Evolutionary conservation across 2,113 vertebrate genomes (phyloP).

Genomic region (Catagonus wagneri): DNA sequence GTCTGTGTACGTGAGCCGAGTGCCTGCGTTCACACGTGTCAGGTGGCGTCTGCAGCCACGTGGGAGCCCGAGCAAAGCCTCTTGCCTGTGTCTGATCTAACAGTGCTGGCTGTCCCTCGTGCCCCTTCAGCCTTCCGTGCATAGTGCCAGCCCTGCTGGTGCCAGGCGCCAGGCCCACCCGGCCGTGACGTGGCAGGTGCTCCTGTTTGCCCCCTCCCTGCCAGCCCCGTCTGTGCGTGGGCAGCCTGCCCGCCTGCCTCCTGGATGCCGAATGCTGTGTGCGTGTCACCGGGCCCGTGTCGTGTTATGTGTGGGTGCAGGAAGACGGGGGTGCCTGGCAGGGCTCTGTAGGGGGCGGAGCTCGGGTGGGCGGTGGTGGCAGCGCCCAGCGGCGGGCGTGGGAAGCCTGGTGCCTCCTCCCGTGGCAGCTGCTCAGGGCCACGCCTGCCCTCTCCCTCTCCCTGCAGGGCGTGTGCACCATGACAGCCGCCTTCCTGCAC

Average conservation of each 20-base stretch:
- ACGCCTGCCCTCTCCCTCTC: slow-evolving; percentile 33
- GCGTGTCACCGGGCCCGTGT: slow-evolving; percentile 80
- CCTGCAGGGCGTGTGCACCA: slow-evolving; percentile 94
- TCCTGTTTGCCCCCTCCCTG: slow-evolving; percentile 39
- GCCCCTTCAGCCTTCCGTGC: not conserved
- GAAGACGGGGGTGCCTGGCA: slow-evolving; percentile 78
- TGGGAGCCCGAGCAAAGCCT: not conserved
- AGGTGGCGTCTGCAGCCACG: not conserved
- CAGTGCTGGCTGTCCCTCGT: not conserved
- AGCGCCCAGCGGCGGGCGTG: slow-evolving; percentile 40
- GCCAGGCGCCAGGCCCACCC: not conserved
- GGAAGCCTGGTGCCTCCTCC: slow-evolving; percentile 43
- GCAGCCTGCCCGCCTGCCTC: slow-evolving; percentile 73
- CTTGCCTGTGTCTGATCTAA: not conserved
- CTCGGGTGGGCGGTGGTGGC: slow-evolving; percentile 32
- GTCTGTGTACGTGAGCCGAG: slow-evolving; percentile 2
- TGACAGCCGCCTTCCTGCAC: slow-evolving; percentile 98
- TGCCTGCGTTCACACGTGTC: accelerated
- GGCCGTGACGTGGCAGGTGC: slow-evolving; percentile 53
- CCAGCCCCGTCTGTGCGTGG: slow-evolving; percentile 56
- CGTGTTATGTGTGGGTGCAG: slow-evolving; percentile 82
- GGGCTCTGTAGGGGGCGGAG: slow-evolving; percentile 59
- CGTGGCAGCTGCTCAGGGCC: slow-evolving; percentile 60
- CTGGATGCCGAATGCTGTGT: slow-evolving; percentile 69
- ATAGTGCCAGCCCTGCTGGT: not conserved